These are phyloP conservation scores for Drosophila lowei DNA, from an alignment of 1,140 invertebrate genomes.

Conservation along the genomic window DNA sequence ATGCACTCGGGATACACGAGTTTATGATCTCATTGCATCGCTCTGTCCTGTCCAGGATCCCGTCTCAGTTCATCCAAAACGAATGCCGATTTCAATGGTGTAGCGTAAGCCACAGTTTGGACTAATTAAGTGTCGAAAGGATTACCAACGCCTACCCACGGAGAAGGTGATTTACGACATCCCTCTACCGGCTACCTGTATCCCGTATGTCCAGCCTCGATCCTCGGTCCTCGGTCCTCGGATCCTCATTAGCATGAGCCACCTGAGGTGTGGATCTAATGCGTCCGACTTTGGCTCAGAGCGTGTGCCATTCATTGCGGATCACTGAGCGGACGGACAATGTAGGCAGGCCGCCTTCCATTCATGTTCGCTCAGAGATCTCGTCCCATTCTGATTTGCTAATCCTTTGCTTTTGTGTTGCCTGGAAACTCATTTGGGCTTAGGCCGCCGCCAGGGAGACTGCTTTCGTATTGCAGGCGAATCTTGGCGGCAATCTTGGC, in stretches of 20 bases:
- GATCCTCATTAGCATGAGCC: slow-evolving; percentile 52
- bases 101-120: slow-evolving; percentile 38
- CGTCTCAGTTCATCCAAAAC: slow-evolving; percentile 3
- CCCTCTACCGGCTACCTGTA: slow-evolving; percentile 25
- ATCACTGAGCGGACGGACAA: no score
- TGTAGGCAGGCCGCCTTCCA: neutral
- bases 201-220: no score
- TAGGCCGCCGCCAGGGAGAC: slow-evolving; percentile 20
- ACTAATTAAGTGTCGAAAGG: slow-evolving; percentile 74
- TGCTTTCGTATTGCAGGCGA: slow-evolving; percentile 59
- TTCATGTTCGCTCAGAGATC: slow-evolving; percentile 39
- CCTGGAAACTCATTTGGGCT: slow-evolving; percentile 48
- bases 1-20: neutral
- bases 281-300: slow-evolving; percentile 13
- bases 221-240: slow-evolving; percentile 21
- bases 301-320: slow-evolving; percentile 40
- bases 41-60: neutral
- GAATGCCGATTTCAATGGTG: slow-evolving; percentile 52
- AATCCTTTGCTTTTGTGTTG: slow-evolving; percentile 23
- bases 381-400: slow-evolving; percentile 42
- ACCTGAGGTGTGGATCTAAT: slow-evolving; percentile 37
- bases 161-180: slow-evolving; percentile 53
- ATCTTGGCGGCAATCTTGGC: slow-evolving; percentile 46
- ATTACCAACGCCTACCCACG: slow-evolving; percentile 58
- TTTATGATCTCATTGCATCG: slow-evolving; percentile 33